Evolutionary conservation across 2,888 invertebrate species (phyloP), one percentile per base, ranked within the genome.

Genomic region (Hymenopus coronatus): DNA sequence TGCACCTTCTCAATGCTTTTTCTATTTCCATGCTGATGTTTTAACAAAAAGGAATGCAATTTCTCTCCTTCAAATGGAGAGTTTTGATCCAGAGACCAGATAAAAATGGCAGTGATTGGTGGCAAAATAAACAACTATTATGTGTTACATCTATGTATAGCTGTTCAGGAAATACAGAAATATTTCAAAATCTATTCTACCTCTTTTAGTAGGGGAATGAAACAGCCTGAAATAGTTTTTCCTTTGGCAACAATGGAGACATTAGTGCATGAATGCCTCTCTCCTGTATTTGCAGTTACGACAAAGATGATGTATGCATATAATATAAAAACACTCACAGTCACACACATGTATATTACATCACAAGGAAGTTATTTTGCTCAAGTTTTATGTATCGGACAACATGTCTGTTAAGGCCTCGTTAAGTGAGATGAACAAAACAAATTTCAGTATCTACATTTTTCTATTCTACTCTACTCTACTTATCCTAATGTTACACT

Each of bases 51-150:
- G 88, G 88, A 88, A 88, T 88, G 88, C 85, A 88, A 82, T 88
- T 88, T 28, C 46, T 28, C 87, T 70, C 70, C 54, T 70, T 27
- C 82, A 83, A 81, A 87, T 54, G 86, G 54, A 28, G 28, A 83
- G 40, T 25, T 87, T 28, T 86, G 89, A 89, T 89, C 89, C 89
- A 88, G 70, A 89, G 88, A 89, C 89, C 88, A 88, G 89, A 89
- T 87, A 89, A 27, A 89, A 89, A 90, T 90, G 90, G 90, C 90
- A 90, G 90, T 90, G 90, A 90, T 90, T 90, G 89, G 88, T 89
- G 90, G 85, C 85, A 88, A 89, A 88, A 88, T 89, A 89, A 82
- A 88, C n/a, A 83, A 83, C 89, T 88, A 88, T 54, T 89, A 54
- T 86, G 81, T 86, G 81, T 81, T 86, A 81, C 54, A 6, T 70